Evolutionary conservation across 2,888 invertebrate genomes (phyloP).

Genomic region (Micoletzkya japonica): DNA sequence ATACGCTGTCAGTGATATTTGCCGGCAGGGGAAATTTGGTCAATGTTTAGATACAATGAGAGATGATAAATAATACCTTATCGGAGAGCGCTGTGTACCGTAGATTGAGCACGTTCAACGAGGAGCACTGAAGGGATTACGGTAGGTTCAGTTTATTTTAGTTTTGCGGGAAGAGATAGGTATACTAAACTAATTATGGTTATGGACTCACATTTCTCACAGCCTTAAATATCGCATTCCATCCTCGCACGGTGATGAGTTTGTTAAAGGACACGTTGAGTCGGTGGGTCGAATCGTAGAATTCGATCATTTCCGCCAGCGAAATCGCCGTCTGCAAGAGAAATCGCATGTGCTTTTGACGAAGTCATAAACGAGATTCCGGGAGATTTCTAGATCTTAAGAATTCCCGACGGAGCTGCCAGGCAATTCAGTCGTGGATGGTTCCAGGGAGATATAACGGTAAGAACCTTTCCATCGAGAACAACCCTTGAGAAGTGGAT

Average conservation of each 20-base stretch:
- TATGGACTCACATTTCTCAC: constrained; percentile 75
- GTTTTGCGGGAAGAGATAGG: background rate
- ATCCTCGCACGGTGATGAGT: constrained; percentile 78
- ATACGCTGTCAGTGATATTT: no score
- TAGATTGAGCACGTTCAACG: constrained; percentile 75
- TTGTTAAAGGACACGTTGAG: constrained; percentile 79
- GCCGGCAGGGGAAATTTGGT: no score
- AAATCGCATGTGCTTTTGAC: no score
- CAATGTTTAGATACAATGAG: background rate
- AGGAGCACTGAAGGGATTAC: constrained; percentile 75
- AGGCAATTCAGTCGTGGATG: no score
- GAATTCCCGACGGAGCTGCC: no score
- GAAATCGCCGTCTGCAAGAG: constrained; percentile 73
- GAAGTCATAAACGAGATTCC: no score
- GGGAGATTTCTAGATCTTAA: no score
- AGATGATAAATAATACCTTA: constrained; percentile 70
- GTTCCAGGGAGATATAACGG: no score
- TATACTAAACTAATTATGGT: background rate
- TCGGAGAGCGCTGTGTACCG: constrained; percentile 74
- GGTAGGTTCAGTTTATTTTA: background rate
- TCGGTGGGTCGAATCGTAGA: constrained; percentile 80
- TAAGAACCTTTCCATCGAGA: no score
- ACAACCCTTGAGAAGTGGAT: no score
- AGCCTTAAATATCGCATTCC: constrained; percentile 81
- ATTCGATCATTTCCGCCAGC: constrained; percentile 87